Conservation (phyloP, 30 jellyfish, hydroid and myxozoan species). For the Mastigias papua region DNA sequence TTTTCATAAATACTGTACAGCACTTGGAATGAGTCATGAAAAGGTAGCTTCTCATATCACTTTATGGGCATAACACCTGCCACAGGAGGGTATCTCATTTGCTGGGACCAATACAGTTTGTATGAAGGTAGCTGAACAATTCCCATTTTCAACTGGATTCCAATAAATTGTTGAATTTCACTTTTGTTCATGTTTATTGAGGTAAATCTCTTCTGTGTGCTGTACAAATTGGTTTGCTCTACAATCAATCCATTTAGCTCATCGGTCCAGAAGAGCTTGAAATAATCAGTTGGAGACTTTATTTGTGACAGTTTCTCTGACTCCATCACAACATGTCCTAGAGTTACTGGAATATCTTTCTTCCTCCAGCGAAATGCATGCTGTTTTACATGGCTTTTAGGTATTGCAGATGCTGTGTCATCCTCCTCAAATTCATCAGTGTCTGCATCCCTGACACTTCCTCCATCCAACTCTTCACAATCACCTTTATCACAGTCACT, state of each 20-base stretch:
- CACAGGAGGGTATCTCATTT: slow-evolving; percentile 52
- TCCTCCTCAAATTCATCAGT: background rate
- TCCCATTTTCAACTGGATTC: slow-evolving; percentile 79
- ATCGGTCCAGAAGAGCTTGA: no score
- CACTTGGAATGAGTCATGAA: no score
- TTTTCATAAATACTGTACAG: no score
- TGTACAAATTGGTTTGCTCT: slow-evolving; percentile 71
- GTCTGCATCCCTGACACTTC: background rate
- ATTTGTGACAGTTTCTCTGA: background rate
- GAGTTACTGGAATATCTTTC: background rate
- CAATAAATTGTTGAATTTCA: slow-evolving; percentile 49
- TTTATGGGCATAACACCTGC: slow-evolving; percentile 62
- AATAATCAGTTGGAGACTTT: no score
- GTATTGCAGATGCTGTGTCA: background rate
- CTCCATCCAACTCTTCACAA: background rate
- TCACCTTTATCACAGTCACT: background rate
- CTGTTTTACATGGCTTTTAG: background rate
- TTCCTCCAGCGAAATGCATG: background rate
- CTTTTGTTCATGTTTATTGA: slow-evolving; percentile 27
- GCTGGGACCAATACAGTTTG: slow-evolving; percentile 60
- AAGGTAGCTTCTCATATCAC: background rate
- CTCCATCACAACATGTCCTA: background rate
- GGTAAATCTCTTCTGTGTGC: slow-evolving; percentile 68
- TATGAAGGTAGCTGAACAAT: slow-evolving; percentile 65
- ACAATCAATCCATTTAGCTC: no score